A percentile compares a stretch with the other conserved stretches of the same genome.
These are phyloP conservation scores for Pristionchus maxplancki DNA, from an alignment of 2,888 invertebrate species.

Conservation along the genomic window DNA sequence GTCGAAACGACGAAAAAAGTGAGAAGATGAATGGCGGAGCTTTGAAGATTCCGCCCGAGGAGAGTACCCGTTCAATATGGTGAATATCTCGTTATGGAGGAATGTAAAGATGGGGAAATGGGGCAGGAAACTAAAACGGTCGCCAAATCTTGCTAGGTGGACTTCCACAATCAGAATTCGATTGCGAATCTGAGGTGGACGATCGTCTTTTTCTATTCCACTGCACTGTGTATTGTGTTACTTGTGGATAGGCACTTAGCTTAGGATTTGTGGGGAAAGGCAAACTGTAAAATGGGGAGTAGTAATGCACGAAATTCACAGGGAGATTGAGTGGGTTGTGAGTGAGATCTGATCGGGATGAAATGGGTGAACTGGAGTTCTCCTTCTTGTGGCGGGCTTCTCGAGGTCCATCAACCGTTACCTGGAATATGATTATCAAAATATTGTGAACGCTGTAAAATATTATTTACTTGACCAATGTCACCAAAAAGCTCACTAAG, in stretches of 20 bases:
- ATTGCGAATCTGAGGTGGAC: background rate
- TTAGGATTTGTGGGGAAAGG: no score
- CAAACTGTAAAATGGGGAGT: background rate
- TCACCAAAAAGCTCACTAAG: background rate
- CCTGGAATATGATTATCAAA: background rate
- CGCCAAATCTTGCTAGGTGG: background rate
- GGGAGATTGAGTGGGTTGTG: background rate
- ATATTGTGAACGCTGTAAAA: background rate
- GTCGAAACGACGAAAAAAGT: conserved; percentile 8
- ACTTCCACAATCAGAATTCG: background rate
- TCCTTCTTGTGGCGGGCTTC: conserved; percentile 26
- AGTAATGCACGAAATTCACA: background rate
- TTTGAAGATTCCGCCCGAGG: background rate
- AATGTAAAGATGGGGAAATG: background rate
- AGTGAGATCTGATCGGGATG: background rate
- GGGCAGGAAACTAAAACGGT: background rate
- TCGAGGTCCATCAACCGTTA: conserved; percentile 44
- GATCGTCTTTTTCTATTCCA: conserved; percentile 25
- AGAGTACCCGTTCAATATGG: background rate
- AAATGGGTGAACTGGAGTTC: background rate
- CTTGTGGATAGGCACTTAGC: background rate
- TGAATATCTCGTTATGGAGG: background rate
- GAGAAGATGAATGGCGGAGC: background rate
- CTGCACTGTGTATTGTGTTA: no score
- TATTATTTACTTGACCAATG: background rate